Percentiles rank a stretch among this genome's conserved stretches.
Conservation (phyloP, 1,140 invertebrate species). For the Globodera ellingtonae region DNA sequence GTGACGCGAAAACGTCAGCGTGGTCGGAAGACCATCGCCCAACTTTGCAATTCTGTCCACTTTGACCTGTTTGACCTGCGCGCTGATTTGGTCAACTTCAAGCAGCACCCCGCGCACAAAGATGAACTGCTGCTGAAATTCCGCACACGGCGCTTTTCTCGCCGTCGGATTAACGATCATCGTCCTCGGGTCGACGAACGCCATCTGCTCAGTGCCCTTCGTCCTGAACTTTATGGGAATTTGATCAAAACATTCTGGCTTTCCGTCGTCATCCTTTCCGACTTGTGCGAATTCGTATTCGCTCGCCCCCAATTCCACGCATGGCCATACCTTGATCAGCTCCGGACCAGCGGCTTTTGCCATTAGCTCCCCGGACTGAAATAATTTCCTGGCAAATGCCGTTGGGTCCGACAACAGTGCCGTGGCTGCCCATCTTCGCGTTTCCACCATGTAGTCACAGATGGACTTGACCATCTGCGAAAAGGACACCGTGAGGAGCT, state of each 20-base stretch:
- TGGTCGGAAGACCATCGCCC: too few relatives aligned
- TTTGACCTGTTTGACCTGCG: neutral
- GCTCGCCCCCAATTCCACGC: neutral
- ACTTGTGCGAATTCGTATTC: conserved; percentile 4
- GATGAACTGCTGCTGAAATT: neutral
- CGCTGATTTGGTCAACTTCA: conserved; percentile 1
- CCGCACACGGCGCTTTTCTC: neutral
- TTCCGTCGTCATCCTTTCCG: neutral
- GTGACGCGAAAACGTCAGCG: neutral
- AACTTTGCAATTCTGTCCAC: neutral
- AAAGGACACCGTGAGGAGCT: neutral
- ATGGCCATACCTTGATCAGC: conserved; percentile 13
- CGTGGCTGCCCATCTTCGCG: neutral
- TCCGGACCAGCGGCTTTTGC: conserved; percentile 2
- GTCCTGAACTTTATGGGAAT: conserved; percentile 2
- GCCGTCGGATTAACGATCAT: neutral
- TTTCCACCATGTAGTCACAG: conserved; percentile 6
- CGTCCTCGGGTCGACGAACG: conserved; percentile 6
- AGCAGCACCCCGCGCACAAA: neutral
- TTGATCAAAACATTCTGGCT: conserved; percentile 11
- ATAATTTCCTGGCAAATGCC: conserved; percentile 6
- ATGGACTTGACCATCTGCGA: neutral
- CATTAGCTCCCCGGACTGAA: neutral
- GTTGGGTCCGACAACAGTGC: conserved; percentile 4
- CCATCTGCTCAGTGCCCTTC: neutral